Percentiles rank a stretch among this genome's conserved stretches.
These are phyloP conservation scores for Anas platyrhynchos DNA, from an alignment of 2,113 vertebrate species.

Conservation along the genomic window DNA sequence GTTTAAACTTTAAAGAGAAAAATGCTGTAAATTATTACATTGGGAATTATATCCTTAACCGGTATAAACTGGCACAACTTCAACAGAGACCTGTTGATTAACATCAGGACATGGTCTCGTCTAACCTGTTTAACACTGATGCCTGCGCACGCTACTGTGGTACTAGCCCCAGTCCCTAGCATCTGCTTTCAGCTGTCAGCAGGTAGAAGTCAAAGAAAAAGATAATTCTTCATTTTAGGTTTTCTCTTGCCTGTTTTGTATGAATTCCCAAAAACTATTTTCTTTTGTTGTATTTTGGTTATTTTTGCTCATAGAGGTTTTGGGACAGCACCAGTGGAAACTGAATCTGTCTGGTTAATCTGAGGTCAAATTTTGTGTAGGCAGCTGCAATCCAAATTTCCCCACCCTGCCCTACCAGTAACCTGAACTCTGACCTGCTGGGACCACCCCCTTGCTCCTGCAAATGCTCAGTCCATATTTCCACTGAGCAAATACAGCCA, in stretches of 20 bases:
- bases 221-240: conserved; percentile 25
- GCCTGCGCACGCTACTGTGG: not conserved
- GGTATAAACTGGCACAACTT: not conserved
- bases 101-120: not conserved
- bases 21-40: conserved; percentile 68
- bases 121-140: conserved; percentile 51
- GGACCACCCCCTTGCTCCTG: conserved; percentile 25
- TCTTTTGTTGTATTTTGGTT: conserved; percentile 33
- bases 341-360: conserved; percentile 61
- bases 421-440: not conserved
- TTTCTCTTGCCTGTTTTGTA: conserved; percentile 52
- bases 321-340: conserved; percentile 56
- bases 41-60: not conserved
- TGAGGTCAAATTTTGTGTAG: conserved; percentile 37
- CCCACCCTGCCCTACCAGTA: conserved; percentile 51
- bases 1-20: conserved; percentile 67
- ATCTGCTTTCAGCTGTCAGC: conserved; percentile 52
- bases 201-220: conserved; percentile 22
- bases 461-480: not conserved
- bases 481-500: conserved; percentile 31
- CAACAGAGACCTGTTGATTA: conserved; percentile 23
- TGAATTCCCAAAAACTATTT: conserved; percentile 24
- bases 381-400: conserved; percentile 37
- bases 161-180: not conserved
- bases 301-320: conserved; percentile 11